Percentiles rank a stretch among this genome's conserved stretches.
Evolutionary conservation across 2,888 invertebrate species (phyloP).

Genomic region (Mimas tiliae): DNA sequence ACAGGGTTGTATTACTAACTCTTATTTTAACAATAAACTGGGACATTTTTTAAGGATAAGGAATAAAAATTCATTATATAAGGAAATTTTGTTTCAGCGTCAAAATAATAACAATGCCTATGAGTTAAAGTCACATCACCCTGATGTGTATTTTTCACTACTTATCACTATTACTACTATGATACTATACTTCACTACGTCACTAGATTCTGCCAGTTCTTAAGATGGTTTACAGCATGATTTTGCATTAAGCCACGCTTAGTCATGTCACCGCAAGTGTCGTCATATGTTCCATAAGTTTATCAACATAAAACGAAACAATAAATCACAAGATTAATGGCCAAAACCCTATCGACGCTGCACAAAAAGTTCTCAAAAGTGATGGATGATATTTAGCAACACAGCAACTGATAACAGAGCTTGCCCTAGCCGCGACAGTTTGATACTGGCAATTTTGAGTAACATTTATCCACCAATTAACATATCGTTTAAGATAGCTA

Average conservation of each 20-base stretch:
- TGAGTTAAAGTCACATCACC: too few relatives aligned
- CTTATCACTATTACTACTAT: too few relatives aligned
- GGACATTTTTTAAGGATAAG: too few relatives aligned
- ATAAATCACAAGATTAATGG: slow-evolving; percentile 4
- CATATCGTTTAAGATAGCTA: too few relatives aligned
- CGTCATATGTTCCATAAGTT: background rate
- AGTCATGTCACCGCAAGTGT: too few relatives aligned
- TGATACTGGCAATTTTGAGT: too few relatives aligned
- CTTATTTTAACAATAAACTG: slow-evolving; percentile 14
- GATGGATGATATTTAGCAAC: background rate
- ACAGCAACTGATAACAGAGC: background rate
- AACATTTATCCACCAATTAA: too few relatives aligned
- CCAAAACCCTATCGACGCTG: background rate
- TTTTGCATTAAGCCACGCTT: background rate
- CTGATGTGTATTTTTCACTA: too few relatives aligned
- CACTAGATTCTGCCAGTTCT: background rate
- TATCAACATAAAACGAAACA: background rate
- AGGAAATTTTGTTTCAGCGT: too few relatives aligned
- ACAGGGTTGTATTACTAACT: background rate
- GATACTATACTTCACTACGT: too few relatives aligned
- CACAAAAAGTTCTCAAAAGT: slow-evolving; percentile 12
- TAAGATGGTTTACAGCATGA: background rate
- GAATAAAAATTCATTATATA: too few relatives aligned
- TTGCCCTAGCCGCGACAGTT: background rate
- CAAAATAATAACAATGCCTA: too few relatives aligned